Evolutionary conservation across 2,113 vertebrate species (phyloP), one percentile per base, ranked within the genome.

Genomic region (Leptocoma aspasia): DNA sequence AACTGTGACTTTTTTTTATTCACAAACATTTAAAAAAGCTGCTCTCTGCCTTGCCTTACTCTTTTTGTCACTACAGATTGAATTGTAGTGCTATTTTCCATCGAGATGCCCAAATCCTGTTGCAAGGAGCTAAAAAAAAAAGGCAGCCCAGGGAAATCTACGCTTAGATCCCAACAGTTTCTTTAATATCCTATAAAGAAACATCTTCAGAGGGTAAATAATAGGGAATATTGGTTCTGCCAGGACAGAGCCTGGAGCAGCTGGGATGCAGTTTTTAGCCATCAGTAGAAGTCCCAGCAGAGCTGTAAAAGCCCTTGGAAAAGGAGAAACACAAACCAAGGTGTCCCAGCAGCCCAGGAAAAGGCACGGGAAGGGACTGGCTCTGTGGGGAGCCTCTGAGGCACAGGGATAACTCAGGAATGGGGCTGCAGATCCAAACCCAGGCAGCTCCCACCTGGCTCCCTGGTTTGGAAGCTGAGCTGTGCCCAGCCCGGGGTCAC

Each of bases 381-480:
- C 5, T 41, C 20, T 30, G 45, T n/a, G 2, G 7, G 13, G 59
- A 70, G 49, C 28, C 1, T 1, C 54, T 0, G 12, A 20, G 28
- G 39, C 6, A 10, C 14, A 4, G 35, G 41, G 54, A 17, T 5
- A 15, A 3, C 60, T 11, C 15, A 24, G 70, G 31, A 7, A 2
- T 6, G 7, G 2, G n/a, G n/a, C 54, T 15, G n/a, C 16, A 37
- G 30, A 49, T 5, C 44, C 78, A 37, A 26, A 14, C 6, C 60
- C 79, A 21, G 16, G 4, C 27, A 69, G 59, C n/a, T 42, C 14
- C 26, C 42, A 28, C 47, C 37, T 53, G 1, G 24, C 57, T 49
- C 18, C 79, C 39, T 7, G 8, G 4, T 42, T 15, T 11, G 24
- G 41, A 1, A 26, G 30, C 68, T 0, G 42, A 76, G 78, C 13